phyloP scores from a whole-genome alignment of 1,140 invertebrate genomes.

The Drosophila subpulchrella region DNA sequence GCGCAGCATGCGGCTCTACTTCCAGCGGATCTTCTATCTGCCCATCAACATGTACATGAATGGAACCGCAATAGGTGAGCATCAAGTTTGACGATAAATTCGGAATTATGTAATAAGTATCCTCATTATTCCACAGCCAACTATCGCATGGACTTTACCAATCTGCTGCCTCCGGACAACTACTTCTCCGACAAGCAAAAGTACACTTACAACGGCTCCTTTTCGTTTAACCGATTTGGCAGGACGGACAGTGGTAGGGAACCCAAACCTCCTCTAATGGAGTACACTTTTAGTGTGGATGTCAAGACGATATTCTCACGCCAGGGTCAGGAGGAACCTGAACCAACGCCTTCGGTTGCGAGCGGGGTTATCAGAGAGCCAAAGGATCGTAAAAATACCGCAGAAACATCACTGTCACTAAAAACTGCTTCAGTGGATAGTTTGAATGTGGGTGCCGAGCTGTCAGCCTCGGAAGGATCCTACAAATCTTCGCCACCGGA shows the following conservation, averaged over 20 bases:
- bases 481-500: not conserved
- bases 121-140: conserved; percentile 29
- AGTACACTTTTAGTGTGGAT: conserved; percentile 63
- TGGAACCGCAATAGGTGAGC: conserved; percentile 57
- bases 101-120: not conserved
- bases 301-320: conserved; percentile 44
- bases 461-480: conserved; percentile 46
- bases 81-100: not conserved
- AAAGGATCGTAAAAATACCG: not conserved
- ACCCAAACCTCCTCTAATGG: conserved; percentile 60
- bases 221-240: conserved; percentile 65
- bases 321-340: not conserved
- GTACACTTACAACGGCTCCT: conserved; percentile 40
- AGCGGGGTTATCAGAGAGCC: conserved; percentile 39
- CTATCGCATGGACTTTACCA: conserved; percentile 70
- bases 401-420: not conserved
- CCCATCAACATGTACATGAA: conserved; percentile 75
- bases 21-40: conserved; percentile 78
- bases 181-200: conserved; percentile 40
- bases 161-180: conserved; percentile 57
- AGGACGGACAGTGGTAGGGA: conserved; percentile 50
- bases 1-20: conserved; percentile 63
- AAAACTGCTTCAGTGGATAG: conserved; percentile 16
- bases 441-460: conserved; percentile 48
- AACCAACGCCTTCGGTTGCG: conserved; percentile 3